phyloP scores from a whole-genome alignment of 2,797 vertebrate genomes.

The Protonibea diacanthus region DNA sequence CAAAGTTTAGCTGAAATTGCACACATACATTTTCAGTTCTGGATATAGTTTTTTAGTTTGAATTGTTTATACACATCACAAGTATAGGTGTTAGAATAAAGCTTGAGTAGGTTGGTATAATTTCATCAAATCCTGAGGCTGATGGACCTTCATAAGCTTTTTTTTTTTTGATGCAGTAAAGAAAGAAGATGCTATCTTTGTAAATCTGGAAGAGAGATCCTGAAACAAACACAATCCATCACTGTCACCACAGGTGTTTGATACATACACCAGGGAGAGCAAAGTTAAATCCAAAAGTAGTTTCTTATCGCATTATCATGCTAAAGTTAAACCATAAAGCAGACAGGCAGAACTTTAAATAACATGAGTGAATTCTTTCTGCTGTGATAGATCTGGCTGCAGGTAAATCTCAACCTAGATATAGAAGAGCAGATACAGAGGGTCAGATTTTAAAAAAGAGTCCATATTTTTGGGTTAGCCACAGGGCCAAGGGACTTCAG shows the following conservation, averaged over 20 bases:
- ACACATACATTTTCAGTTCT: background rate
- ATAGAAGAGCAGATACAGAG: background rate
- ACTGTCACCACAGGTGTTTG: constrained; percentile 50
- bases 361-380: constrained; percentile 1
- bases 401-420: background rate
- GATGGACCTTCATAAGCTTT: constrained; percentile 13
- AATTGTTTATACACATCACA: background rate
- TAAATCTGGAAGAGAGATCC: constrained; percentile 45
- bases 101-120: background rate
- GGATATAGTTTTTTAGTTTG: background rate
- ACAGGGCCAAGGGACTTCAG: background rate
- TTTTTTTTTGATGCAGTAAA: background rate
- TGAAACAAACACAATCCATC: constrained; percentile 61
- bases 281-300: constrained; percentile 34
- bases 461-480: constrained; percentile 1
- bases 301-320: constrained; percentile 42
- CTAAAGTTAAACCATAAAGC: constrained; percentile 29
- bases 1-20: background rate
- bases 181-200: constrained; percentile 35
- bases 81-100: background rate
- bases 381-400: background rate
- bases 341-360: constrained; percentile 22
- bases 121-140: constrained; percentile 8
- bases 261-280: constrained; percentile 17
- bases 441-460: background rate